phyloP scores from a whole-genome alignment of 2,888 invertebrate genomes.

The Dryadula phaetusa region DNA sequence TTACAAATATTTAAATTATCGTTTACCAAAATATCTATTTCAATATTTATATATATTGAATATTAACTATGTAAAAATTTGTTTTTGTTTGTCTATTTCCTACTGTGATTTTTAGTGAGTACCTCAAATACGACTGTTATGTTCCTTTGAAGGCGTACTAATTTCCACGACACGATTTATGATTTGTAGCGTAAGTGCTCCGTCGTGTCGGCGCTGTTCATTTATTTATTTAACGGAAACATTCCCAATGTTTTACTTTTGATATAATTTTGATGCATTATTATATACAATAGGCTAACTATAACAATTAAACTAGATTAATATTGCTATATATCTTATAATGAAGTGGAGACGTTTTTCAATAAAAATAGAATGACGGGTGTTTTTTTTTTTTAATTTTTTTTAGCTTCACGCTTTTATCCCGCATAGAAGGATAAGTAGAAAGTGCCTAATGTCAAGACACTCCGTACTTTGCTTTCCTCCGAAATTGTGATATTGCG shows the following conservation, averaged over 20 bases:
- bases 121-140: background rate
- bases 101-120: background rate
- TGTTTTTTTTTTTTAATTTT: too few relatives aligned
- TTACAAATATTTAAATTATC: too few relatives aligned
- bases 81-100: background rate
- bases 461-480: too few relatives aligned
- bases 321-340: too few relatives aligned
- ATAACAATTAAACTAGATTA: background rate
- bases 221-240: constrained; percentile 20
- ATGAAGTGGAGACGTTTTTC: too few relatives aligned
- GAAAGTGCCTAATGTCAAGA: too few relatives aligned
- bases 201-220: constrained; percentile 18
- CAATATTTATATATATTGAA: background rate
- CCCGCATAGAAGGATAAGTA: too few relatives aligned
- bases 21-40: too few relatives aligned
- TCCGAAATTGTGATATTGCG: too few relatives aligned
- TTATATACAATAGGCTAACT: background rate
- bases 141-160: constrained; percentile 26
- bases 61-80: background rate
- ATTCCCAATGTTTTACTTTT: constrained; percentile 10
- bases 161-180: constrained; percentile 35
- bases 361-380: too few relatives aligned
- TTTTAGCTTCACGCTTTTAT: too few relatives aligned
- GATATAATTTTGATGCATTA: background rate
- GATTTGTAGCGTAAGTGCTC: constrained; percentile 31